Evolutionary conservation across 2,888 invertebrate genomes (phyloP).

Genomic region (Tetheella fluctuosa): DNA sequence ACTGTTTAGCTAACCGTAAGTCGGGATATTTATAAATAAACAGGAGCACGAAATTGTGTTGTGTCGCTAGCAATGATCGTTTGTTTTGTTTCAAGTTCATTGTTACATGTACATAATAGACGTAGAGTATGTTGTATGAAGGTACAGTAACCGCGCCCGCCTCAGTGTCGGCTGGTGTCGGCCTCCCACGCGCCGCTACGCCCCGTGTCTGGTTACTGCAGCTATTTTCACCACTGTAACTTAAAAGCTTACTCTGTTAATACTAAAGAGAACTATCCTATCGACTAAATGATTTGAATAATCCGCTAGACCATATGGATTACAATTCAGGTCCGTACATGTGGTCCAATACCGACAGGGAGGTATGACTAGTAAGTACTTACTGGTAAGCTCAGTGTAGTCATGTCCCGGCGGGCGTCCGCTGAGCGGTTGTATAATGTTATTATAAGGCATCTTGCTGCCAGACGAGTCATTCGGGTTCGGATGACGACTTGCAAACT

Average conservation of each 20-base stretch:
- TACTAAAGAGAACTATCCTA: not conserved
- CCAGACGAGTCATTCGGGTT: slow-evolving; percentile 57
- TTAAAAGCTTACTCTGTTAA: slow-evolving; percentile 27
- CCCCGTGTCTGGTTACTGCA: slow-evolving; percentile 31
- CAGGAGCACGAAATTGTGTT: slow-evolving; percentile 28
- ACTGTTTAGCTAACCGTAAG: slow-evolving; percentile 30
- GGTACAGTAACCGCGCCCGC: slow-evolving; percentile 11
- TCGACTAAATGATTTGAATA: not conserved
- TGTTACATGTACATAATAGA: slow-evolving; percentile 34
- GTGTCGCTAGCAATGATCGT: slow-evolving; percentile 26
- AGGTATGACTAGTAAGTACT: not conserved
- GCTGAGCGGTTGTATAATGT: slow-evolving; percentile 23
- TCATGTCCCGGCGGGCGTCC: slow-evolving; percentile 19
- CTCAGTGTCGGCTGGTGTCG: slow-evolving; percentile 26
- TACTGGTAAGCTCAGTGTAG: slow-evolving; percentile 15
- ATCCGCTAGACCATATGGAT: not conserved
- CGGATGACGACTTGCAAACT: slow-evolving; percentile 42
- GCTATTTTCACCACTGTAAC: slow-evolving; percentile 33
- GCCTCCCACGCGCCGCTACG: slow-evolving; percentile 39
- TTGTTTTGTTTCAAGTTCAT: slow-evolving; percentile 47
- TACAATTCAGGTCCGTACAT: not conserved
- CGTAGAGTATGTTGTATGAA: slow-evolving; percentile 14
- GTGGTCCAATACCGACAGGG: not conserved
- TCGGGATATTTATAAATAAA: slow-evolving; percentile 43
- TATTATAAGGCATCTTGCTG: slow-evolving; percentile 44